Conservation (phyloP, 2,888 invertebrate genomes). For the Patella caerulea region DNA sequence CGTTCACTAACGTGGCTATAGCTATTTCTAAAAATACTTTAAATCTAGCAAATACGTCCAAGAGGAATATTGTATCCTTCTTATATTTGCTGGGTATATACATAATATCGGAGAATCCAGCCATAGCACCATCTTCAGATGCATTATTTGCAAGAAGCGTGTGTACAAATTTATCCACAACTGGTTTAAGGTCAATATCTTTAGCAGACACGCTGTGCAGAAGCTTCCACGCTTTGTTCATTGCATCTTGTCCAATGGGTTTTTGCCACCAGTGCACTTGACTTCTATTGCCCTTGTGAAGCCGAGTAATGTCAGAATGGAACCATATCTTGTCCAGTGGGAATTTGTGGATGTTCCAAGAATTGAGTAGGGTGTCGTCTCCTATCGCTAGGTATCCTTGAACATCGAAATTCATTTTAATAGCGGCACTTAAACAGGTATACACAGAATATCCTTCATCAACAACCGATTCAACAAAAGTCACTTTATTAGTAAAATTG, state of each 20-base stretch:
- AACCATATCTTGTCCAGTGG: conserved; percentile 14
- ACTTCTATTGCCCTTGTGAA: neutral
- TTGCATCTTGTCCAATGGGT: neutral
- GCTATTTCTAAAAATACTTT: conserved; percentile 14
- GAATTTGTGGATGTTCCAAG: neutral
- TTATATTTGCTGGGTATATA: conserved; percentile 17
- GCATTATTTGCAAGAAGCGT: neutral
- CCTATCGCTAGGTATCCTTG: conserved; percentile 36
- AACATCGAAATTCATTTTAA: conserved; percentile 37
- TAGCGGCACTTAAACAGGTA: conserved; percentile 33
- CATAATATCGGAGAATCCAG: conserved; percentile 11
- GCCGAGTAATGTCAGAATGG: too few species aligned
- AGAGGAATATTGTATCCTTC: conserved; percentile 1
- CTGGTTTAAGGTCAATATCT: neutral
- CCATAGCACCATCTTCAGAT: neutral
- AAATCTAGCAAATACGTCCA: conserved; percentile 8
- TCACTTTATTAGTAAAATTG: neutral
- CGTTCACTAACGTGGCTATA: conserved; percentile 12
- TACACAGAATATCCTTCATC: neutral
- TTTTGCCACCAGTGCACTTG: neutral
- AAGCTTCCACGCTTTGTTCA: neutral
- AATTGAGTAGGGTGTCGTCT: conserved; percentile 32
- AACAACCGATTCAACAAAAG: conserved; percentile 19
- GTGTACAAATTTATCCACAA: neutral
- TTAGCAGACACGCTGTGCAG: neutral